These are phyloP conservation scores for Hydropsyche tenuis DNA, from an alignment of 1,140 invertebrate genomes.

Conservation along the genomic window DNA sequence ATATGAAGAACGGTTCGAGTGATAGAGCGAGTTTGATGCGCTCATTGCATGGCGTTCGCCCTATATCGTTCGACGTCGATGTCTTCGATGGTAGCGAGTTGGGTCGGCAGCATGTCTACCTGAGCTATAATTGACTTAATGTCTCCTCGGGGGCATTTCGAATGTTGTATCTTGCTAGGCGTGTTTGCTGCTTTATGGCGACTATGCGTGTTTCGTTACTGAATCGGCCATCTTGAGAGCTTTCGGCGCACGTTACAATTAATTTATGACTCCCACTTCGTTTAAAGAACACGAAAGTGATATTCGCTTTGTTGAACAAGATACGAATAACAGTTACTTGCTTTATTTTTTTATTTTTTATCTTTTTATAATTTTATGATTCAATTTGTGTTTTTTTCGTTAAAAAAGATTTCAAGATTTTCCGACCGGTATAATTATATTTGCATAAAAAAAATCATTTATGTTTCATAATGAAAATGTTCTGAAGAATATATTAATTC, in stretches of 20 bases:
- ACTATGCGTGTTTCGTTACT: conserved; percentile 36
- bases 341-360: no score
- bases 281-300: no score
- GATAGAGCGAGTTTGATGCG: conserved; percentile 26
- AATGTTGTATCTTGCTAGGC: conserved; percentile 20
- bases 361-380: no score
- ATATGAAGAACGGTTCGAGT: not conserved
- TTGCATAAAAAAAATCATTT: no score
- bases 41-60: conserved; percentile 40
- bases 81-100: conserved; percentile 9
- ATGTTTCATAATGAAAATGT: no score
- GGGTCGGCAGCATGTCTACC: conserved; percentile 34
- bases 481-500: no score
- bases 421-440: no score
- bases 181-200: conserved; percentile 27
- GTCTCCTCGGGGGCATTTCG: conserved; percentile 41
- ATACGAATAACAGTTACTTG: no score
- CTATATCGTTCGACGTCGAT: conserved; percentile 19
- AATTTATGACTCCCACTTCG: conserved; percentile 17
- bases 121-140: conserved; percentile 49
- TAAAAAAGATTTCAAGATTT: no score
- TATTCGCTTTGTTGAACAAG: no score
- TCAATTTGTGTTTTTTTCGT: no score
- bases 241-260: conserved; percentile 18
- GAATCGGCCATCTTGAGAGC: conserved; percentile 9